A percentile compares a stretch with the other conserved stretches of the same genome.
Conservation (phyloP, 1,140 invertebrate genomes). For the Pseudomyrmex concolor region DNA sequence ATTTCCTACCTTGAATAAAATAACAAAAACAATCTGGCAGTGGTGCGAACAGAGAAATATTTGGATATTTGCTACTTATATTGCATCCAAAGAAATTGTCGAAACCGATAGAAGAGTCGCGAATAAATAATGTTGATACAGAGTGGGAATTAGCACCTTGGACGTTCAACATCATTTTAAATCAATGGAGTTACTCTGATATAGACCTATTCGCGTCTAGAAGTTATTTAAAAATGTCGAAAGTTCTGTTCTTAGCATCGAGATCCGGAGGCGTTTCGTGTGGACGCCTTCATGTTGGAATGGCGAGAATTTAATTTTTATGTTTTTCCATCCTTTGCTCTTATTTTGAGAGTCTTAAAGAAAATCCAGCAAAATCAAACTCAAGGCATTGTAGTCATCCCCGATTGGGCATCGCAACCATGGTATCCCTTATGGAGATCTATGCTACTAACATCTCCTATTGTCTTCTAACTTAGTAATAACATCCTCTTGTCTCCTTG, state of each 20-base stretch:
- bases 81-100: not conserved
- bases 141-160: not conserved
- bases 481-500: not conserved
- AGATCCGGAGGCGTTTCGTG: slow-evolving; percentile 20
- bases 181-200: no score
- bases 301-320: slow-evolving; percentile 50
- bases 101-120: not conserved
- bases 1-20: not conserved
- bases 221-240: slow-evolving; percentile 25
- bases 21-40: not conserved
- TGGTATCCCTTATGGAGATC: slow-evolving; percentile 42
- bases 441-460: not conserved
- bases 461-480: no score
- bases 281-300: slow-evolving; percentile 52
- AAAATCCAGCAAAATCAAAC: slow-evolving; percentile 38
- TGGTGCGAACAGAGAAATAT: not conserved
- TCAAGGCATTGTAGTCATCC: slow-evolving; percentile 48
- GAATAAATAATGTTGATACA: not conserved
- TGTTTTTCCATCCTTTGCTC: slow-evolving; percentile 49
- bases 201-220: no score
- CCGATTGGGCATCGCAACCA: slow-evolving; percentile 38
- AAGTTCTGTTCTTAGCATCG: slow-evolving; percentile 35
- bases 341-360: slow-evolving; percentile 49
- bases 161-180: not conserved
- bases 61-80: not conserved